A percentile compares a stretch with the other conserved stretches of the same genome.
phyloP scores from a whole-genome alignment of 2,888 invertebrate genomes.

The Bombyx huttoni region DNA sequence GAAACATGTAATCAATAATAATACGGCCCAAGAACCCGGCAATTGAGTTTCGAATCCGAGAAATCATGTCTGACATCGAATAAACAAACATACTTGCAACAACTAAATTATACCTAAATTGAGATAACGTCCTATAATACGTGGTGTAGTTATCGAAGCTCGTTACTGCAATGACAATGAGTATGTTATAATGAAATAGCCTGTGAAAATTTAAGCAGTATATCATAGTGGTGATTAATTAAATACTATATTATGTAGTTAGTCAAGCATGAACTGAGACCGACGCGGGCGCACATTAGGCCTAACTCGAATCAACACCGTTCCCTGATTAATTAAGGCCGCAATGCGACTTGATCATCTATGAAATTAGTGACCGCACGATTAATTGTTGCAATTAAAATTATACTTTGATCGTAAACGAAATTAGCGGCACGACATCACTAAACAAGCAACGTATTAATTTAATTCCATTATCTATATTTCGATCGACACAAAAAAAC shows the following conservation, averaged over 20 bases:
- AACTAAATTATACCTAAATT: conserved; percentile 52
- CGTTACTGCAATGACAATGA: conserved; percentile 59
- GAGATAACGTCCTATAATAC: conserved; percentile 49
- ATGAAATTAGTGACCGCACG: conserved; percentile 22
- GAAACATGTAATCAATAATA: conserved; percentile 61
- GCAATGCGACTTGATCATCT: conserved; percentile 39
- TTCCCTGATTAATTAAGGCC: conserved; percentile 48
- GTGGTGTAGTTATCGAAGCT: conserved; percentile 60
- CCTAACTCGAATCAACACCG: conserved; percentile 51
- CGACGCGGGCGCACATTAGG: conserved; percentile 51
- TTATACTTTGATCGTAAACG: conserved; percentile 7
- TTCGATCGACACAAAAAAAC: conserved; percentile 42
- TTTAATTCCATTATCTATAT: conserved; percentile 38
- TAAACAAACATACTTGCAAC: conserved; percentile 54
- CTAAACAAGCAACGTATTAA: conserved; percentile 40
- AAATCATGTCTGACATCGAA: conserved; percentile 44
- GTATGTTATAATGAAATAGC: conserved; percentile 57
- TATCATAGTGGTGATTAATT: conserved; percentile 56
- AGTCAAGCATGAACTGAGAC: conserved; percentile 38
- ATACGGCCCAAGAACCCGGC: conserved; percentile 39
- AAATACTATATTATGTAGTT: conserved; percentile 36
- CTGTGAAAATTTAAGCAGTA: conserved; percentile 55
- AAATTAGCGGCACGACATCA: conserved; percentile 17
- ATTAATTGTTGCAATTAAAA: conserved; percentile 1
- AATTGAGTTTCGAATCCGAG: conserved; percentile 39